Evolutionary conservation across 1,140 invertebrate genomes (phyloP).

Genomic region (Drosophila murphyi): DNA sequence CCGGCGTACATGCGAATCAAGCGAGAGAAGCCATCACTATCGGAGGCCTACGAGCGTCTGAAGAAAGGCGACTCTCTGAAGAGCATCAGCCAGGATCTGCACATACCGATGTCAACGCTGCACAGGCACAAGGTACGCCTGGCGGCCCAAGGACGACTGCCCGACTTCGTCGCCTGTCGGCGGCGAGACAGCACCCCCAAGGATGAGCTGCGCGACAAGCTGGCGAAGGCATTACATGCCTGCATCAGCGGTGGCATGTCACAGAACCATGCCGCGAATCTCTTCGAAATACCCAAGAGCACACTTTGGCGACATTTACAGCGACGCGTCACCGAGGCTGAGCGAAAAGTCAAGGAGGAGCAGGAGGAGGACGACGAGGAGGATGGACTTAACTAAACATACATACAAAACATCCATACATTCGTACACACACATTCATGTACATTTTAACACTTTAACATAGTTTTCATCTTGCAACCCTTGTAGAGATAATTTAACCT

Average conservation of each 20-base stretch:
- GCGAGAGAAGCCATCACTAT: constrained; percentile 85
- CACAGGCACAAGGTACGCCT: constrained; percentile 86
- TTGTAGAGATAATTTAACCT: constrained; percentile 10
- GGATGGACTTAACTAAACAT: constrained; percentile 51
- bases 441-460: constrained; percentile 5
- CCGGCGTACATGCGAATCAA: constrained; percentile 85
- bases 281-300: constrained; percentile 87
- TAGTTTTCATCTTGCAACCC: constrained; percentile 13
- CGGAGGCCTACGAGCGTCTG: constrained; percentile 86
- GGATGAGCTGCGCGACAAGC: constrained; percentile 85
- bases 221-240: constrained; percentile 86
- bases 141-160: constrained; percentile 86
- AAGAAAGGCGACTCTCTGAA: constrained; percentile 86
- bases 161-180: constrained; percentile 85
- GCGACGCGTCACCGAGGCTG: constrained; percentile 64
- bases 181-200: constrained; percentile 85
- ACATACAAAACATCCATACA: constrained; percentile 12
- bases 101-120: constrained; percentile 87
- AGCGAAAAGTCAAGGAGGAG: constrained; percentile 65
- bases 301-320: constrained; percentile 87
- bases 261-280: constrained; percentile 86
- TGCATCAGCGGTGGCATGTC: constrained; percentile 87
- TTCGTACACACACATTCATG: constrained; percentile 21
- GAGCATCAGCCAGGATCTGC: constrained; percentile 85
- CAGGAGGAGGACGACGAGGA: constrained; percentile 63